Evolutionary conservation across 2,888 invertebrate species (phyloP), one percentile per base, ranked within the genome.

Genomic region (Orthosia cruda): DNA sequence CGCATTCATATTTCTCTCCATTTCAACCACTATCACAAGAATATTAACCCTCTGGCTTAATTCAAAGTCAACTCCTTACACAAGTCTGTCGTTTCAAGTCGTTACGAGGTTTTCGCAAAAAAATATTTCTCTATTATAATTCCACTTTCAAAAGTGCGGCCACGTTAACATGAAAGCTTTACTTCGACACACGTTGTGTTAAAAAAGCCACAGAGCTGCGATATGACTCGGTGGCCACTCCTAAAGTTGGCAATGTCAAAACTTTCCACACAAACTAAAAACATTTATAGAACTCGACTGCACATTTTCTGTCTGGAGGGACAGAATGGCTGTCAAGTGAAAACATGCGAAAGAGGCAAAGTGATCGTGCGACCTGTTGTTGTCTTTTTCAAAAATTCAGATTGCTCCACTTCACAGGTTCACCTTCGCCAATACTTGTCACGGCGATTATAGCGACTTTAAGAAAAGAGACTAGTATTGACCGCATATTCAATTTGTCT

Each of bases 91-190:
- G 69, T 71, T 84, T 64, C 58, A 68, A 59, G 55, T 71, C 47
- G 47, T 73, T 72, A 58, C 50, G 59, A 70, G 67, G 70, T 52
- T 84, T 84, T 61, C 11, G 55, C 81, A 73, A 73, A 85, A 78
- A 77, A 67, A 71, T 49, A 57, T 59, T 65, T 23, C 52, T 26
- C 54, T 69, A 69, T 81, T 73, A 83, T 85, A 85, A 74, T 66
- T 74, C 45, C 49, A 50, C 49, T 62, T 71, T 73, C 58, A 83
- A 71, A 84, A 85, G 77, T 63, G 59, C 66, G 72, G 62, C 26
- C 50, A 78, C 45, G 71, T 78, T 62, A 74, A 81, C 85, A 70
- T 87, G 79, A 84, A 84, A 84, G 79, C 71, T 61, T 76, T 77
- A 52, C 58, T 68, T 78, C 59, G 50, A 73, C 79, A 79, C 68